Conservation (phyloP, 1,140 invertebrate genomes). For the Papilio polytes region DNA sequence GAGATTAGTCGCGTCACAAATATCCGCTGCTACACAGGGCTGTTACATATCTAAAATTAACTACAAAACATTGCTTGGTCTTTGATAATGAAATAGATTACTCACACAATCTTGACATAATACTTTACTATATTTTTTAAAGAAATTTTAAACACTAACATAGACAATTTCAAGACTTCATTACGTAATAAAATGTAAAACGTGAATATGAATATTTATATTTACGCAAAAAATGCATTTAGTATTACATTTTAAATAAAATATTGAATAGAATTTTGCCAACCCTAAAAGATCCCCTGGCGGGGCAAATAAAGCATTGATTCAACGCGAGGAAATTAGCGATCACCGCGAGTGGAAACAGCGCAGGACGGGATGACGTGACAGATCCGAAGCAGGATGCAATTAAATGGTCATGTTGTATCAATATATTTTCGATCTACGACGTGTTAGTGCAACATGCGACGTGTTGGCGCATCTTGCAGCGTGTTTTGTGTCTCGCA, state of each 20-base stretch:
- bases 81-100: neutral
- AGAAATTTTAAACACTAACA: neutral
- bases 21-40: slow-evolving; percentile 6
- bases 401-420: neutral
- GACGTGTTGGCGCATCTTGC: neutral
- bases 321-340: slow-evolving; percentile 31
- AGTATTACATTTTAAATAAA: no score
- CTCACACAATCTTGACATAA: neutral
- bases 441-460: neutral
- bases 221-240: no score
- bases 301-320: slow-evolving; percentile 12
- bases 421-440: neutral
- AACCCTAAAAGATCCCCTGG: neutral
- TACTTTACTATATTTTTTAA: neutral
- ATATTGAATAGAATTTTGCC: neutral
- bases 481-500: neutral
- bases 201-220: no score
- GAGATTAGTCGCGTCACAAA: slow-evolving; percentile 28
- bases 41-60: neutral
- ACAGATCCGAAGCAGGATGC: neutral
- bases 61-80: neutral
- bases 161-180: neutral
- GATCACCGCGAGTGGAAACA: neutral
- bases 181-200: neutral
- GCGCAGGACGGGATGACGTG: neutral